Evolutionary conservation across 2,888 invertebrate species (phyloP).

Genomic region (Acrobasis repandana): DNA sequence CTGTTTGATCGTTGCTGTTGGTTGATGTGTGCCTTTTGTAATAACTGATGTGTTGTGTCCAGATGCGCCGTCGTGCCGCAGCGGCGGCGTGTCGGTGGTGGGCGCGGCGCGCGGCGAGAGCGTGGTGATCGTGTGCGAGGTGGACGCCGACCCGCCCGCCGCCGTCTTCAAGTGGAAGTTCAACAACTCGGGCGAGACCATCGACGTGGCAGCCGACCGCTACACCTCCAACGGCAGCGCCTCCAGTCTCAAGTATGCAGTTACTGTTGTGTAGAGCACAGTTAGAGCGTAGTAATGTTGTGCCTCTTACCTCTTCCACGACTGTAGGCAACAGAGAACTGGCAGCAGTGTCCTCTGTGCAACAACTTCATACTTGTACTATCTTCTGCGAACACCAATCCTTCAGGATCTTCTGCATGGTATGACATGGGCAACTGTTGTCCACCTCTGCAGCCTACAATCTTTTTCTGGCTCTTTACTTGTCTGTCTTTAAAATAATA

Average conservation of each 20-base stretch:
- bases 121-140: conserved; percentile 93
- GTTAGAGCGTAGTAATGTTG: background rate
- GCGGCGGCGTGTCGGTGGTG: conserved; percentile 90
- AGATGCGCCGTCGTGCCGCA: conserved; percentile 92
- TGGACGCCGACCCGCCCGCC: conserved; percentile 95
- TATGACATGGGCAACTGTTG: too few relatives aligned
- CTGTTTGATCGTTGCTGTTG: too few relatives aligned
- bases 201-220: conserved; percentile 90
- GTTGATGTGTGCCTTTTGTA: too few relatives aligned
- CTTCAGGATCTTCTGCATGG: too few relatives aligned
- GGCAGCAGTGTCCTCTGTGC: too few relatives aligned
- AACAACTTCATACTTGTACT: too few relatives aligned
- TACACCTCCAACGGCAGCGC: conserved; percentile 91
- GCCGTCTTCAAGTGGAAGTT: conserved; percentile 96
- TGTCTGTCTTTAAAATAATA: too few relatives aligned
- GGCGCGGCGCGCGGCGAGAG: conserved; percentile 95
- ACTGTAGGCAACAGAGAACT: too few relatives aligned
- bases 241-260: conserved; percentile 83
- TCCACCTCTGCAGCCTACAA: too few relatives aligned
- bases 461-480: too few relatives aligned
- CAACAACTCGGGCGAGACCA: conserved; percentile 95
- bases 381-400: too few relatives aligned
- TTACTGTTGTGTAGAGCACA: background rate
- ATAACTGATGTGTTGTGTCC: conserved; percentile 43
- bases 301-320: background rate